These are phyloP conservation scores for Eulemur mongoz DNA, from an alignment of 2,797 vertebrate genomes.

Conservation along the genomic window DNA sequence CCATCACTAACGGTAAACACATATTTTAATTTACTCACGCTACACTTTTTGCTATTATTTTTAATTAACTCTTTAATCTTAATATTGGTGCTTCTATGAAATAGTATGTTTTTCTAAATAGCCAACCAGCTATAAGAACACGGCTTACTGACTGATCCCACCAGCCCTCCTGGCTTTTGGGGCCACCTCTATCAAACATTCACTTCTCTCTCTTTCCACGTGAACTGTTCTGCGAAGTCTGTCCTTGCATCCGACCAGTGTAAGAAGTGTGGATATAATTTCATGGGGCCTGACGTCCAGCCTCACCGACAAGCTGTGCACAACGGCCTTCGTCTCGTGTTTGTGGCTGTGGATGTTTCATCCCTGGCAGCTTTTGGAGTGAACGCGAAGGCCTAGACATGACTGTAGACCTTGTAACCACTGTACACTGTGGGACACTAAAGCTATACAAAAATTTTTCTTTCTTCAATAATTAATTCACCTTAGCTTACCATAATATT, in stretches of 20 bases:
- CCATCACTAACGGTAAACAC: too few species aligned
- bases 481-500: background rate
- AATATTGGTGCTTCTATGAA: fast-evolving
- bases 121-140: fast-evolving
- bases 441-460: background rate
- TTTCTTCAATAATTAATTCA: background rate
- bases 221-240: fast-evolving
- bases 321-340: fast-evolving
- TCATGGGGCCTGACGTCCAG: fast-evolving
- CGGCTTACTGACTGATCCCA: fast-evolving
- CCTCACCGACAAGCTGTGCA: fast-evolving
- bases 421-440: too few species aligned
- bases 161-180: fast-evolving
- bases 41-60: background rate
- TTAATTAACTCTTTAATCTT: background rate
- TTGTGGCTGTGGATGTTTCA: background rate
- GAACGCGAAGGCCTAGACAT: background rate
- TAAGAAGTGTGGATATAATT: fast-evolving
- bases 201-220: fast-evolving
- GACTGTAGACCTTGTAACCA: too few species aligned
- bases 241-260: fast-evolving
- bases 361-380: background rate
- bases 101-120: background rate
- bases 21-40: background rate
- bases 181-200: fast-evolving